phyloP scores from a whole-genome alignment of 2,888 invertebrate species.

The Trachelus troglodyta region DNA sequence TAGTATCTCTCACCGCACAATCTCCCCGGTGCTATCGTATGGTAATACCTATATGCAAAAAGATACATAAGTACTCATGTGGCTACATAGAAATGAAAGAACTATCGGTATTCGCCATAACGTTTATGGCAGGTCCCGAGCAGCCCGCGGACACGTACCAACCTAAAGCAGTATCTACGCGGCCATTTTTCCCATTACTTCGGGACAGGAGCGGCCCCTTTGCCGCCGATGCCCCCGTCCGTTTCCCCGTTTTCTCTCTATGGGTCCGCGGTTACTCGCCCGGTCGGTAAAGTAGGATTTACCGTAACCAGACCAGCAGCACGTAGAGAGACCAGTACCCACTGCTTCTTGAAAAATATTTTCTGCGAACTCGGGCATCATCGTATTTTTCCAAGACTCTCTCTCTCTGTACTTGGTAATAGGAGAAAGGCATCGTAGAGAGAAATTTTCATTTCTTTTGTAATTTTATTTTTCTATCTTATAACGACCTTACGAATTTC shows the following conservation, averaged over 20 bases:
- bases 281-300: constrained; percentile 1
- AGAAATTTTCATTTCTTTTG: not conserved
- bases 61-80: not conserved
- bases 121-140: constrained; percentile 2
- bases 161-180: constrained; percentile 5
- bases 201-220: not conserved
- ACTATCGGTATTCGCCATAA: constrained; percentile 2
- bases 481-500: not conserved
- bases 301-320: not conserved
- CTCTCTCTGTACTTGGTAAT: not conserved
- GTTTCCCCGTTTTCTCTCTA: not conserved
- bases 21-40: not conserved
- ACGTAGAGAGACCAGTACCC: not conserved
- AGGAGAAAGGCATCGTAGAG: not conserved
- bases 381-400: not conserved
- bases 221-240: not conserved
- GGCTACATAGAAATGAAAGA: constrained; percentile 1
- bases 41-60: not conserved
- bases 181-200: not conserved
- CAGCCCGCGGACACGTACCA: constrained; percentile 1
- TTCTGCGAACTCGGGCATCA: not conserved
- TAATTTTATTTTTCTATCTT: not conserved
- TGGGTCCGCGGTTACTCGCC: not conserved
- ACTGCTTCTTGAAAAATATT: not conserved
- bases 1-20: not conserved